phyloP scores from a whole-genome alignment of 2,888 invertebrate species.

The Mechanitis mazaeus region DNA sequence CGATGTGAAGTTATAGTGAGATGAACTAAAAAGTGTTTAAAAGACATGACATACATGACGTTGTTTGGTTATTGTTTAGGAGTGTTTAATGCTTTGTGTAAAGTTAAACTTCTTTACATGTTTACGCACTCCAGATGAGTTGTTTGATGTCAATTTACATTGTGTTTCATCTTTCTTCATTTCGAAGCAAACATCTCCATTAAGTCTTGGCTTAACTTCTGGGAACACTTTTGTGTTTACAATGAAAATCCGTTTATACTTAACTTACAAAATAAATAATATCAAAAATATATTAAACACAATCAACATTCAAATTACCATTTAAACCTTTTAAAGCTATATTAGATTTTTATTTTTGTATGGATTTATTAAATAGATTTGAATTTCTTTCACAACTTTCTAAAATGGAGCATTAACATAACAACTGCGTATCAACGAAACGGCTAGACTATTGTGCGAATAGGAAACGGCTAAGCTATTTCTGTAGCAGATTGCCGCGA shows the following conservation, averaged over 20 bases:
- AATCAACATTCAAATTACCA: no score
- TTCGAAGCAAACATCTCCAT: neutral
- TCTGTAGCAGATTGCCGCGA: slow-evolving; percentile 38
- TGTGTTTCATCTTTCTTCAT: neutral
- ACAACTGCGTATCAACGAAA: slow-evolving; percentile 7
- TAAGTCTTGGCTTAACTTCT: neutral
- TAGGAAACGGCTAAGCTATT: slow-evolving; percentile 19
- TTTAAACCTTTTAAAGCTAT: no score
- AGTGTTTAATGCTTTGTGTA: slow-evolving; percentile 1
- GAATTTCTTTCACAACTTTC: slow-evolving; percentile 2
- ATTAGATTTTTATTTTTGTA: no score
- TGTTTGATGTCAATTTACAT: slow-evolving; percentile 6
- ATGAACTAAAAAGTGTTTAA: neutral
- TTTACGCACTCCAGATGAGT: slow-evolving; percentile 4
- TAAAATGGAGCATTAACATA: slow-evolving; percentile 1
- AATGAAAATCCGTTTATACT: neutral
- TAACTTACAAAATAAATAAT: neutral
- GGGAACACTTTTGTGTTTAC: neutral
- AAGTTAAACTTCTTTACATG: slow-evolving; percentile 6
- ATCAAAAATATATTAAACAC: no score
- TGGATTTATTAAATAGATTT: neutral
- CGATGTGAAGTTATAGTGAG: neutral
- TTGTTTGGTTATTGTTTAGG: slow-evolving; percentile 1
- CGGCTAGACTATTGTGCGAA: slow-evolving; percentile 13
- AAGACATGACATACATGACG: neutral